Conservation (phyloP, 2,113 vertebrate genomes). For the Zeus faber region DNA sequence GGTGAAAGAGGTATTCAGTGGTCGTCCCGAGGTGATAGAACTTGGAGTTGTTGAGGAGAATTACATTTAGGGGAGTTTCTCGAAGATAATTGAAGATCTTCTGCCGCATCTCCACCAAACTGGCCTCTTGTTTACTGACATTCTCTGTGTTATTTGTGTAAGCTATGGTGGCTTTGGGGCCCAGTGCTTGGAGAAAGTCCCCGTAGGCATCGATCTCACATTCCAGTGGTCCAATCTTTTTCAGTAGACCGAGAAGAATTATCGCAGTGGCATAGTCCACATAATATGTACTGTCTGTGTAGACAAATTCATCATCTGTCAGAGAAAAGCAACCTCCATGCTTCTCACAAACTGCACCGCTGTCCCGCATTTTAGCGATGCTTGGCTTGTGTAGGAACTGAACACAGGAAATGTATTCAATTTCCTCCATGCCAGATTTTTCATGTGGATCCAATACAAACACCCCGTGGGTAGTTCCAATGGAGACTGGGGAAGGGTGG, state of each 20-base stretch:
- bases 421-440: conserved; percentile 36
- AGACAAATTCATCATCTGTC: conserved; percentile 72
- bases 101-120: conserved; percentile 72
- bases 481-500: conserved; percentile 81
- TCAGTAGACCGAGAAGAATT: conserved; percentile 76
- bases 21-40: conserved; percentile 94
- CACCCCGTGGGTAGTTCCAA: conserved; percentile 89
- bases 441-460: conserved; percentile 79
- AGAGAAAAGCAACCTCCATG: conserved; percentile 1
- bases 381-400: conserved; percentile 91
- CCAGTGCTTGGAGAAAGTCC: conserved; percentile 92
- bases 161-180: conserved; percentile 75
- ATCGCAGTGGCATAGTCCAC: conserved; percentile 72
- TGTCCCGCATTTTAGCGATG: conserved; percentile 72
- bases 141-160: conserved; percentile 74
- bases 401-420: conserved; percentile 74
- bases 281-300: conserved; percentile 93
- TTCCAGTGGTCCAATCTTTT: conserved; percentile 68
- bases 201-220: conserved; percentile 96
- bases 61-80: conserved; percentile 83
- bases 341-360: conserved; percentile 72
- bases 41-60: conserved; percentile 87
- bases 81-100: conserved; percentile 80
- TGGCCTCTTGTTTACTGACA: conserved; percentile 64
- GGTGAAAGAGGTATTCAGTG: conserved; percentile 86